Base-by-base conservation (phyloP, 2,888 invertebrate species). In the Dynastes hyllus region DNA sequence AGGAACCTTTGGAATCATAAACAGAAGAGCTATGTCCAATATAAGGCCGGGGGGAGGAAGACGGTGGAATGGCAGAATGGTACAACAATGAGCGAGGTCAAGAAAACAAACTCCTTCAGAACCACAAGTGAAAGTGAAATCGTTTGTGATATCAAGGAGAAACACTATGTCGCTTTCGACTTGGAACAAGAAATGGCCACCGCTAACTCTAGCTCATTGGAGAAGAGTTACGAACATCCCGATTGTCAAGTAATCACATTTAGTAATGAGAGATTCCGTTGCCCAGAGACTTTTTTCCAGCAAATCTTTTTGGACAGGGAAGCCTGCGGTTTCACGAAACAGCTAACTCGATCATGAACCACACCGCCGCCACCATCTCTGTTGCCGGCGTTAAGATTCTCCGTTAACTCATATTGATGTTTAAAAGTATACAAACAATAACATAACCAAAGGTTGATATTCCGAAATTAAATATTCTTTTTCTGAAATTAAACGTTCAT, bases 261-360 rank as follows among this genome's bases (percentile, higher is more conserved):
- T 89, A 96, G 96, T 84, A 96, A 96, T 90, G 97, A 97, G 89
- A 91, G 97, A 87, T 97, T 97, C 96, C 95, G 97, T 91, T 96
- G 97, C 89, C 97, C 97, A n/a, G 97, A 97, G 89, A 96, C 97
- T 81, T 93, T 97, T 83, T 97, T 97, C 96, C 97, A 97, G 89
- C 97, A 97, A 84, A 96, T 96, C 80, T 97, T 97, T 95, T 89
- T 96, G 92, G 94, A 94, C 86, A 95, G 95, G 94, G 95, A 96
- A 92, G 95, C 96, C 79, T 94, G 94, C 86, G 96, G 96, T 84
- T 96, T 89, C 96, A 96, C 88, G 96, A 96, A 90, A 96, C 96
- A 85, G 95, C 95, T 94, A 97, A 97, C 90, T 96, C 96, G 79
- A 97, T 97, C 93, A 97, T 97, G 97, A 97, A 97, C 93, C 98